phyloP scores from a whole-genome alignment of 2,888 invertebrate genomes.

The Chymomyza fuscimana region DNA sequence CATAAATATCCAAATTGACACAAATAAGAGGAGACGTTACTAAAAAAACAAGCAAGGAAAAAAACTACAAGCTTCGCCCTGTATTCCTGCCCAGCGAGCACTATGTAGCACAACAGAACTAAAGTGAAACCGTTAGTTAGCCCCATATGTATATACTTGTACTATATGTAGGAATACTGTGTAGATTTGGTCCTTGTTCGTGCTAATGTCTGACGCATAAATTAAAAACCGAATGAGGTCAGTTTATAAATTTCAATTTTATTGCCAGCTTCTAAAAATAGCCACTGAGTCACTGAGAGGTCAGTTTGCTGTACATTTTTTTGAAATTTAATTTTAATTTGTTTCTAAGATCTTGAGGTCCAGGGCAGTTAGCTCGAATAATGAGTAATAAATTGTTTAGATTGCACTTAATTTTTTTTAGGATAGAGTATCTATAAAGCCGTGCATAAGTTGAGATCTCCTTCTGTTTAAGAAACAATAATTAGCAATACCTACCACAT shows the following conservation, averaged over 20 bases:
- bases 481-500: no score
- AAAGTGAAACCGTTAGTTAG: neutral
- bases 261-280: slow-evolving; percentile 35
- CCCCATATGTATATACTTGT: neutral
- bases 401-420: no score
- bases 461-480: no score
- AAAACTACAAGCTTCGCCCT: slow-evolving; percentile 13
- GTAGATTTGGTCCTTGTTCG: neutral
- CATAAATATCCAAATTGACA: slow-evolving; percentile 72
- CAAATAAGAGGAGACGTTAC: slow-evolving; percentile 63
- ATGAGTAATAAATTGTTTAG: no score
- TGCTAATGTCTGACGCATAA: slow-evolving; percentile 46
- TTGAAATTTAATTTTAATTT: no score
- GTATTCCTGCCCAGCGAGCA: neutral
- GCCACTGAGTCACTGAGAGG: neutral
- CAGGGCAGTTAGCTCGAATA: no score
- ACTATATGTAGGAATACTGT: neutral
- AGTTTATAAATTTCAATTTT: slow-evolving; percentile 65
- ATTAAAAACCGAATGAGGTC: slow-evolving; percentile 66
- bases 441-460: no score
- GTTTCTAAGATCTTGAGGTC: no score
- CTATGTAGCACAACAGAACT: neutral
- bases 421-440: no score
- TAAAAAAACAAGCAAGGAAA: slow-evolving; percentile 45
- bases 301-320: neutral